Percentiles rank a stretch among this genome's conserved stretches.
phyloP scores from a whole-genome alignment of 2,888 invertebrate genomes.

The Stegana nigrithorax region DNA sequence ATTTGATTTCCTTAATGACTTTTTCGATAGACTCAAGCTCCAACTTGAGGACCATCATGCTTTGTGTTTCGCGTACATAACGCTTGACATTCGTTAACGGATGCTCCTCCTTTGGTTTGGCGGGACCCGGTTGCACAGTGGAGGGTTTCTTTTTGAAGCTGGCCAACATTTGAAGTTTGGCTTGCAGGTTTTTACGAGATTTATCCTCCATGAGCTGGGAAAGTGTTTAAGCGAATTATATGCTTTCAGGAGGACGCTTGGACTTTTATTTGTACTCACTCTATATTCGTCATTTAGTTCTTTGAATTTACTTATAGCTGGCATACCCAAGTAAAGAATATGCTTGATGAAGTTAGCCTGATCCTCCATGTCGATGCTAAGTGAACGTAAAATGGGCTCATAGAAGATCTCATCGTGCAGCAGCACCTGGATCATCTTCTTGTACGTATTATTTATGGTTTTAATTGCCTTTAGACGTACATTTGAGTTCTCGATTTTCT shows the following conservation, averaged over 20 bases:
- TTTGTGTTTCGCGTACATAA: constrained; percentile 65
- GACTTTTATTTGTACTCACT: constrained; percentile 35
- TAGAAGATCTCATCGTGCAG: constrained; percentile 65
- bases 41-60: constrained; percentile 61
- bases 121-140: background rate
- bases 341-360: constrained; percentile 64
- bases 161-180: constrained; percentile 51
- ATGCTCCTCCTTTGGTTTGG: constrained; percentile 22
- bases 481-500: constrained; percentile 64
- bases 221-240: background rate
- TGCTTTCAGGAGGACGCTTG: background rate
- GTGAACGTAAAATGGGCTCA: constrained; percentile 64
- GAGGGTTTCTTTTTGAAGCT: constrained; percentile 42
- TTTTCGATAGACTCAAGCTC: constrained; percentile 60
- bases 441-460: constrained; percentile 62
- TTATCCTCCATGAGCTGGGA: constrained; percentile 53
- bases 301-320: constrained; percentile 58
- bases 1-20: constrained; percentile 63
- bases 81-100: constrained; percentile 45
- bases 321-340: constrained; percentile 63
- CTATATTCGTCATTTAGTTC: constrained; percentile 56
- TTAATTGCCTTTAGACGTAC: constrained; percentile 64
- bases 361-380: constrained; percentile 64
- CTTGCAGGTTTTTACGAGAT: constrained; percentile 51
- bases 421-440: constrained; percentile 61